These are phyloP conservation scores for Zaprionus nigranus DNA, from an alignment of 1,140 invertebrate genomes.

Conservation along the genomic window DNA sequence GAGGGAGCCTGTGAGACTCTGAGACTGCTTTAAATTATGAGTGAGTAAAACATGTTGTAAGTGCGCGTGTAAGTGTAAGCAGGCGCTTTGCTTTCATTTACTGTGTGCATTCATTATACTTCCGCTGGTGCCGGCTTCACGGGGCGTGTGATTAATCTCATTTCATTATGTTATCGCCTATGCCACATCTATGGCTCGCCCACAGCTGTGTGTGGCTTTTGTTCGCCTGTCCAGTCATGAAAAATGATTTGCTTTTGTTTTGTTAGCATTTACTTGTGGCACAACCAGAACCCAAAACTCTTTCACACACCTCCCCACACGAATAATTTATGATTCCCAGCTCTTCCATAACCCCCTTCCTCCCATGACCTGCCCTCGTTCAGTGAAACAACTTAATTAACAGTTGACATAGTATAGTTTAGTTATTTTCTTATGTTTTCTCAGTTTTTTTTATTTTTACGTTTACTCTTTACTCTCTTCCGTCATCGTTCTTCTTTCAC, in stretches of 20 bases:
- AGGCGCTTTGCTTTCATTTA: conserved; percentile 31
- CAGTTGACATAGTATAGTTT: conserved; percentile 81
- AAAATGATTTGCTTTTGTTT: conserved; percentile 72
- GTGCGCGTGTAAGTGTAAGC: conserved; percentile 45
- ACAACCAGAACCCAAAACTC: conserved; percentile 16
- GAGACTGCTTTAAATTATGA: conserved; percentile 47
- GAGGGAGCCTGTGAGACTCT: neutral
- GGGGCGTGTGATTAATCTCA: conserved; percentile 77
- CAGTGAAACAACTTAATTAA: conserved; percentile 81
- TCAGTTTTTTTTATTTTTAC: conserved; percentile 56
- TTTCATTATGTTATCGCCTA: conserved; percentile 76
- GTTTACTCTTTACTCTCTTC: conserved; percentile 43
- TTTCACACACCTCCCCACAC: conserved; percentile 45
- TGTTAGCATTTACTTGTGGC: conserved; percentile 47
- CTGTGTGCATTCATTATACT: conserved; percentile 34
- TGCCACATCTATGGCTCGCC: conserved; percentile 46
- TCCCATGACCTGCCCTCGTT: conserved; percentile 10
- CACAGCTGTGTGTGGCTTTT: conserved; percentile 35
- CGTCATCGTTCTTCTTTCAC: conserved; percentile 22
- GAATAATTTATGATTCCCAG: neutral
- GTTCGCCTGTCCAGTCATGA: conserved; percentile 57
- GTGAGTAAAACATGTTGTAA: conserved; percentile 43
- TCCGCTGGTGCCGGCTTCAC: conserved; percentile 52
- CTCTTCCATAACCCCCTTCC: conserved; percentile 35
- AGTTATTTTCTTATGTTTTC: conserved; percentile 57